Percentiles rank a stretch among this genome's conserved stretches.
phyloP scores from a whole-genome alignment of 2,113 vertebrate species.

The Centropristis striata region DNA sequence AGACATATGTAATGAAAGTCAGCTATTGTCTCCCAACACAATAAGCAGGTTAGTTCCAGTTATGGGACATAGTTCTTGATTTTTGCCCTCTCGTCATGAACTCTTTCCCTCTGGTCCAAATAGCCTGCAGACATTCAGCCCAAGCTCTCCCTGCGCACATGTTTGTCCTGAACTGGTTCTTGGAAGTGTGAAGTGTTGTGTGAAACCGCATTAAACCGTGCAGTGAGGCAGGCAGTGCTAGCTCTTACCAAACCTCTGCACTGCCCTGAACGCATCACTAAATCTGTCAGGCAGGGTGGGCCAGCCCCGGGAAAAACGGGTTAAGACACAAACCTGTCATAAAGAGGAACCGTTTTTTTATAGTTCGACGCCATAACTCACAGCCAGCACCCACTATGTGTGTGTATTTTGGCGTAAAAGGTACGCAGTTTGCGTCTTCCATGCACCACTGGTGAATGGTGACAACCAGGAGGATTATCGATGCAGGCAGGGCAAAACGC shows the following conservation, averaged over 20 bases:
- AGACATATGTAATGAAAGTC: neutral
- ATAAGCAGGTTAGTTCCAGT: neutral
- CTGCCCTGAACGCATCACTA: constrained; percentile 12
- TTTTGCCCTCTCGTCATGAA: neutral
- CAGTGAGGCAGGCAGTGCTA: neutral
- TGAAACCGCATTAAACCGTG: constrained; percentile 26
- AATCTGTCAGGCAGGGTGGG: constrained; percentile 4
- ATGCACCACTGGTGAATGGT: neutral
- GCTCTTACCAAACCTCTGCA: constrained; percentile 18
- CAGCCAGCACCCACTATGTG: neutral
- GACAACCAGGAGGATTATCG: constrained; percentile 13
- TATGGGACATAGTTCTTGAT: neutral
- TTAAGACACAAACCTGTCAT: neutral
- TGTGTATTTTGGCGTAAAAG: neutral
- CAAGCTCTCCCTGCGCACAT: neutral
- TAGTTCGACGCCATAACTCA: neutral
- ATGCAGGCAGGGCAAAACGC: constrained; percentile 11
- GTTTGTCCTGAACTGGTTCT: neutral
- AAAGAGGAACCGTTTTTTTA: neutral
- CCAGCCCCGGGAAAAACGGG: neutral
- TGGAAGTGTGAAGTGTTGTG: neutral
- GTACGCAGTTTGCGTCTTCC: neutral
- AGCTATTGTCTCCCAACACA: neutral
- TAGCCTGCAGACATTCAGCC: neutral
- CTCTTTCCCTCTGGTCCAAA: neutral